A percentile compares a stretch with the other conserved stretches of the same genome.
phyloP scores from a whole-genome alignment of 2,113 vertebrate species.

The Eidolon helvum region DNA sequence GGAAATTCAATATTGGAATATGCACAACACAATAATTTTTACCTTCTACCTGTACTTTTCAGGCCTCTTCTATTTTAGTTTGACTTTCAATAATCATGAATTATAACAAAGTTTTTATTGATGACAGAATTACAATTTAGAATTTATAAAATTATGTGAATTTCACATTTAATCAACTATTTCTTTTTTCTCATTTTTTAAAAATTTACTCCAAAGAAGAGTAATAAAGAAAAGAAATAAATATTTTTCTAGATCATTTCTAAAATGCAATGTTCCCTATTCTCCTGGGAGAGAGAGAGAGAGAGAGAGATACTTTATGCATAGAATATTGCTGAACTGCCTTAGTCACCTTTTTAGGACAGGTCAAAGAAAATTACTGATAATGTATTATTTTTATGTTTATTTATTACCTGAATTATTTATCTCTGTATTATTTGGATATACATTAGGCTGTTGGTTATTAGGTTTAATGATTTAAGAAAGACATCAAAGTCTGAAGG shows the following conservation, averaged over 20 bases:
- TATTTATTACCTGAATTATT: neutral
- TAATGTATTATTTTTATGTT: neutral
- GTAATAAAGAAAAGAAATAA: neutral
- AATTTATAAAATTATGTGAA: neutral
- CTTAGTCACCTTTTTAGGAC: neutral
- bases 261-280: neutral
- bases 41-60: neutral
- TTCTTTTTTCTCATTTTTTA: neutral
- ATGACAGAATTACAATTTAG: neutral
- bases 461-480: neutral
- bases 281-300: neutral
- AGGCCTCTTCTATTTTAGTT: neutral
- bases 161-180: neutral
- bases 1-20: neutral
- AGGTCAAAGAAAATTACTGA: neutral
- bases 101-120: conserved; percentile 3
- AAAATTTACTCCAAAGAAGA: neutral
- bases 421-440: neutral
- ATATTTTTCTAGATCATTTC: neutral
- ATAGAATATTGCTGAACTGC: neutral
- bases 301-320: neutral
- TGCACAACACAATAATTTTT: neutral
- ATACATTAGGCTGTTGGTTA: neutral
- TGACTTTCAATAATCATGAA: neutral
- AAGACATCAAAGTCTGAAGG: neutral